phyloP scores from a whole-genome alignment of 1,140 invertebrate species.

The Calliopsis andreniformis region DNA sequence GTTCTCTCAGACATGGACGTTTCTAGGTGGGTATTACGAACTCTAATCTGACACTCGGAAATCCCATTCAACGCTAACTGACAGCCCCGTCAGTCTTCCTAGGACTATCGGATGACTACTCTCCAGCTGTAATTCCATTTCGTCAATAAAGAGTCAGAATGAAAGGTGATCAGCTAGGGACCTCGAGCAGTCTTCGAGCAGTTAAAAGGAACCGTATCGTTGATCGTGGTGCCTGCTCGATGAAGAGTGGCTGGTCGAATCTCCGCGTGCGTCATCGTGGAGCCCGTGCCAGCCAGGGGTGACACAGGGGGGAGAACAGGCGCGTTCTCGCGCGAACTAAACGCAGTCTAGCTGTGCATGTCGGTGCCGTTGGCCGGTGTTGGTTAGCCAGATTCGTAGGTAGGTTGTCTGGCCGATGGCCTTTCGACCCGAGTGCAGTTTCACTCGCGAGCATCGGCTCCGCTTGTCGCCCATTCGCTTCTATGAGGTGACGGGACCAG shows the following conservation, averaged over 20 bases:
- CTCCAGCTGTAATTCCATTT: too few species aligned
- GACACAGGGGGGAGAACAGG: conserved; percentile 28
- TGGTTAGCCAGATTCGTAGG: conserved; percentile 69
- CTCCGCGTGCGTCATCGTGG: conserved; percentile 40
- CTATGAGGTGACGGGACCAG: not conserved
- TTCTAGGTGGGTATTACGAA: too few species aligned
- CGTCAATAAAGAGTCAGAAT: too few species aligned
- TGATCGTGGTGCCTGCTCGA: conserved; percentile 11
- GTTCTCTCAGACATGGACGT: too few species aligned
- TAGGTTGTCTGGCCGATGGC: conserved; percentile 73
- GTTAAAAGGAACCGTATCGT: not conserved
- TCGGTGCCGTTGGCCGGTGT: conserved; percentile 46
- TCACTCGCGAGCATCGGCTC: conserved; percentile 28
- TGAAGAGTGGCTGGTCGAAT: conserved; percentile 1
- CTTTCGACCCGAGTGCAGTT: conserved; percentile 66
- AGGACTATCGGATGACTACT: too few species aligned
- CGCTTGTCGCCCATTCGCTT: not conserved
- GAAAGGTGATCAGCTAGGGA: too few species aligned
- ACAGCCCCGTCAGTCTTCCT: too few species aligned
- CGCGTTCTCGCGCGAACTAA: conserved; percentile 48
- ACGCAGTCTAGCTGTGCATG: conserved; percentile 43
- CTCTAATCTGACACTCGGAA: too few species aligned
- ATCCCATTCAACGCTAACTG: too few species aligned
- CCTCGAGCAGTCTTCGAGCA: not conserved
- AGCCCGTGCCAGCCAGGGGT: conserved; percentile 20